Percentiles rank a stretch among this genome's conserved stretches.
Conservation (phyloP, 1,140 invertebrate genomes). For the Grapholita molesta region DNA sequence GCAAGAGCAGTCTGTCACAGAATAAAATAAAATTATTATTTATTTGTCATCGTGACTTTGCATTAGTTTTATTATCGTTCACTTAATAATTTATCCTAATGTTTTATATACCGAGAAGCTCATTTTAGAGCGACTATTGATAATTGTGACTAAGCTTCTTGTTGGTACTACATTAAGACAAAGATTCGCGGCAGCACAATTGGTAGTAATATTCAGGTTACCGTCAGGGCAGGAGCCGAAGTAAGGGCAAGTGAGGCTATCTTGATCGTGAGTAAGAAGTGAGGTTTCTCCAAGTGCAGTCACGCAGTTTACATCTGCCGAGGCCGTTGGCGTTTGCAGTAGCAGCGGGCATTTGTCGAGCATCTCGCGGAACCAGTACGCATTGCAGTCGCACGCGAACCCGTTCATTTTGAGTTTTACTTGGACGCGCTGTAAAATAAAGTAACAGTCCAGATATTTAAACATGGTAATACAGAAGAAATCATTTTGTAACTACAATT, state of each 20-base stretch:
- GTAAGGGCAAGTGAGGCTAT: not conserved
- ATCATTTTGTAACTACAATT: too few species aligned
- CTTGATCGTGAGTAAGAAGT: not conserved
- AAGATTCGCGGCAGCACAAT: too few species aligned
- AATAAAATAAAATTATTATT: not conserved
- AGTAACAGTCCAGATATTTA: not conserved
- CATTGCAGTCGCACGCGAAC: not conserved
- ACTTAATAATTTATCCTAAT: too few species aligned
- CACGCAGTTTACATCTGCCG: not conserved
- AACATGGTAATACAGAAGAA: not conserved
- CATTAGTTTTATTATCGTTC: too few species aligned
- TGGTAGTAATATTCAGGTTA: not conserved
- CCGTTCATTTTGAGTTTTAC: not conserved
- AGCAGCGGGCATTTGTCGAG: not conserved
- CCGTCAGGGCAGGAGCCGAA: not conserved
- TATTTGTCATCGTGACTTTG: too few species aligned
- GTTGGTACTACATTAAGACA: too few species aligned
- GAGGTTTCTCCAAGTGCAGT: not conserved
- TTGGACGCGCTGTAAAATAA: not conserved
- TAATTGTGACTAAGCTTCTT: too few species aligned
- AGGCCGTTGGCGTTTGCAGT: not conserved
- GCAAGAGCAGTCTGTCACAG: not conserved
- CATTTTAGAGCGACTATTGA: too few species aligned
- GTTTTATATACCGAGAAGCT: too few species aligned
- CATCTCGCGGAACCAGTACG: not conserved